Base-by-base conservation (phyloP, 2,888 invertebrate genomes). In the Criorhina ranunculi region DNA sequence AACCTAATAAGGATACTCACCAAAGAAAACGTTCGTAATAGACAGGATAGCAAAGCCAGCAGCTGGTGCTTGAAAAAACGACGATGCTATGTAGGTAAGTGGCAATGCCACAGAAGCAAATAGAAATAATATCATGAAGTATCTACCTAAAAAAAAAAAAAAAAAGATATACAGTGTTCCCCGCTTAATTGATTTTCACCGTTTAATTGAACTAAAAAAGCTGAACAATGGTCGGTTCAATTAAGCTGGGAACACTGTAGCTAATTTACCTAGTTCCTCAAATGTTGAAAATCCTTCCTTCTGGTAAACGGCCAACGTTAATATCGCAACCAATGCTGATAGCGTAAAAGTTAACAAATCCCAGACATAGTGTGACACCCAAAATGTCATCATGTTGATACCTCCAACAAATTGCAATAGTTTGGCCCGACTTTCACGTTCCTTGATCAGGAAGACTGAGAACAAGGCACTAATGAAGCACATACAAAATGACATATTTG, bases 391-490 rank as follows among this genome's bases (percentile, higher is more conserved):
- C 0, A 95, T 94, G 78, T 94, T 94, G 0, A 95, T 94, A 0
- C 96, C 96, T 4, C 96, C 95, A 0, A 96, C 95, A 88, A 95
- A 95, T 89, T 96, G 96, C 29, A 96, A 92, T 53, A 96, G 93
- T 89, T 96, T 96, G 0, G 96, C 94, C 49, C 95, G 94, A 44
- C 93, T 94, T n/a, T 94, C 92, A 29, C 95, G 93, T 90, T 97
- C 97, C 91, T 95, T 91, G 35, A 91, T 89, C 82, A 93, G 89
- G 86, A 95, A 95, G 90, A 95, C 92, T 33, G 95, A 92, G 87
- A 94, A 95, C 51, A 95, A 94, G 2, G 90, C 88, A 59, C 94
- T 93, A 0, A 95, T 95, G 88, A 97, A 96, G n/a, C 95, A 94
- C 91, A 97, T 93, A 89, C 95, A 95, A 90, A 95, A 96, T 9